These are phyloP conservation scores for Eilema griseolum DNA, from an alignment of 2,888 invertebrate species.

Conservation along the genomic window DNA sequence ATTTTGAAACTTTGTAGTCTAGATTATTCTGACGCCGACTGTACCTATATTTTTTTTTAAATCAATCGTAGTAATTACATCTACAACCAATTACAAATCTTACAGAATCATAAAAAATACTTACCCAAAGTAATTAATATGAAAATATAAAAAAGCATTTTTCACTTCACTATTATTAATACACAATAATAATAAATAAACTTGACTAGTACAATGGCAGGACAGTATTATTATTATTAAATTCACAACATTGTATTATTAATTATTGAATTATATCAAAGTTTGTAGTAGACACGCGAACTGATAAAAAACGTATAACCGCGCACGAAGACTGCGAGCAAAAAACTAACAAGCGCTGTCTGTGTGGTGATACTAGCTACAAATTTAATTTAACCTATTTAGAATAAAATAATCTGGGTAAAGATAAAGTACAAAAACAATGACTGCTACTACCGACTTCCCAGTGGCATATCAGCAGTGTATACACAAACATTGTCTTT, in stretches of 20 bases:
- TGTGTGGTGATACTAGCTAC: neutral
- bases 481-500: too few species aligned
- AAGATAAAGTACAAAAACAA: too few species aligned
- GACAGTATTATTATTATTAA: neutral
- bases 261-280: neutral
- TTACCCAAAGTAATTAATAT: conserved; percentile 25
- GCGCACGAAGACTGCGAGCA: neutral
- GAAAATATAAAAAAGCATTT: conserved; percentile 32
- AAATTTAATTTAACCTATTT: neutral
- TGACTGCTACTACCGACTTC: too few species aligned
- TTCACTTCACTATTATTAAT: conserved; percentile 17
- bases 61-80: too few species aligned
- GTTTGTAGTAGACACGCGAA: neutral
- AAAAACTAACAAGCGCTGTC: neutral
- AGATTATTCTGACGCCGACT: too few species aligned
- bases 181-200: conserved; percentile 6
- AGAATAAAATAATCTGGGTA: neutral
- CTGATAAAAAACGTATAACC: neutral
- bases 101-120: neutral
- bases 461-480: too few species aligned
- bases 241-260: conserved; percentile 4
- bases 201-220: conserved; percentile 2
- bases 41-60: too few species aligned
- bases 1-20: too few species aligned
- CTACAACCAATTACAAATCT: too few species aligned